Evolutionary conservation across 2,113 vertebrate species (phyloP).

Genomic region (Petrocephalus zakoni): DNA sequence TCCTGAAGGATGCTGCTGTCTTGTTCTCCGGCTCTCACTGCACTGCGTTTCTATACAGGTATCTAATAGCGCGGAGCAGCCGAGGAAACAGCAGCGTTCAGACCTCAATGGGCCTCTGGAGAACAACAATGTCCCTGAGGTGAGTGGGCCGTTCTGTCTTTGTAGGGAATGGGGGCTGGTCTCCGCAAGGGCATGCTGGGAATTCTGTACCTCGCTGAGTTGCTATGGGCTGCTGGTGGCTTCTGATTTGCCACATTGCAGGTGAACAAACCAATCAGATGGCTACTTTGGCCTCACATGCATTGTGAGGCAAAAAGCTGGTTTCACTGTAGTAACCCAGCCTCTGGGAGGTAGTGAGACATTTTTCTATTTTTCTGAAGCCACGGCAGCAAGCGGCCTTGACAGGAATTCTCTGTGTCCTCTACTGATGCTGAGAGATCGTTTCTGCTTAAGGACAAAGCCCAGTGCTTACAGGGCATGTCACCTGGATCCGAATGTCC

Average conservation of each 20-base stretch:
- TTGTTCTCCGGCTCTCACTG: neutral
- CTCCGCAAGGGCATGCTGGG: neutral
- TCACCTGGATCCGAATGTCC: neutral
- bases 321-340: neutral
- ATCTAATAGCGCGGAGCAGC: conserved; percentile 78
- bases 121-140: conserved; percentile 90
- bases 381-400: neutral
- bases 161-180: neutral
- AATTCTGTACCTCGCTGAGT: neutral
- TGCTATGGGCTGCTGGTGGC: neutral
- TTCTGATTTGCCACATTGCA: conserved; percentile 4
- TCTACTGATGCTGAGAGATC: neutral
- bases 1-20: neutral
- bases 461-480: neutral
- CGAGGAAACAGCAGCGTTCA: conserved; percentile 89
- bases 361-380: neutral
- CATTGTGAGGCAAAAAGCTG: neutral
- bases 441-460: neutral
- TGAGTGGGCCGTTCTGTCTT: conserved; percentile 42
- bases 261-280: neutral
- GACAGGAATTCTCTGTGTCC: neutral
- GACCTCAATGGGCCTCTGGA: conserved; percentile 89
- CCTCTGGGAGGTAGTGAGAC: neutral
- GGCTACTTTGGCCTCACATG: neutral
- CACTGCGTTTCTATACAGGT: conserved; percentile 61